Conservation (phyloP, 2,888 invertebrate genomes). For the Zhengitettix transpicula region DNA sequence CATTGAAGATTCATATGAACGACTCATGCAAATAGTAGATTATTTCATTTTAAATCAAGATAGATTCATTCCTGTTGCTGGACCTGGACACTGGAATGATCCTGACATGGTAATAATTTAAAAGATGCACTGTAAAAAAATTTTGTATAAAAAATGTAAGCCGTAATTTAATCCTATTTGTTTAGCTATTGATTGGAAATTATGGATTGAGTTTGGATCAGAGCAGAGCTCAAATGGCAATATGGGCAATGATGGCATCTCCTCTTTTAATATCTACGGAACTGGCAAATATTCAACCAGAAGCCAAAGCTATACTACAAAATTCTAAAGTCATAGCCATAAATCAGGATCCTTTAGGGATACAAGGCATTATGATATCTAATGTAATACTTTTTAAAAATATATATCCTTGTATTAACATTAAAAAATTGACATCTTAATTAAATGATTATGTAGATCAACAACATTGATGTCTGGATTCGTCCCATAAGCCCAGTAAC, state of each 20-base stretch:
- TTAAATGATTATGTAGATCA: too few species aligned
- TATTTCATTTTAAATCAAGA: slow-evolving; percentile 49
- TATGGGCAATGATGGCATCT: slow-evolving; percentile 52
- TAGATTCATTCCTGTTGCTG: slow-evolving; percentile 36
- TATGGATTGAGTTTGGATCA: slow-evolving; percentile 42
- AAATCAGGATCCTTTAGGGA: slow-evolving; percentile 45
- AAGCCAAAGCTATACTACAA: slow-evolving; percentile 39
- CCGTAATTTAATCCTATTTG: too few species aligned
- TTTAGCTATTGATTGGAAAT: slow-evolving; percentile 39
- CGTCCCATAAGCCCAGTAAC: too few species aligned
- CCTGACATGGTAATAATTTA: slow-evolving; percentile 45
- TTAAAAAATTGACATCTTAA: too few species aligned
- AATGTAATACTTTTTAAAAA: too few species aligned
- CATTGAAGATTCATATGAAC: slow-evolving; percentile 47
- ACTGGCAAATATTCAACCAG: slow-evolving; percentile 34
- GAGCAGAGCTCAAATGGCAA: slow-evolving; percentile 48
- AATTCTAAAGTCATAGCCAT: slow-evolving; percentile 42
- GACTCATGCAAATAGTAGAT: slow-evolving; percentile 36
- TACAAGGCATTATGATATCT: slow-evolving; percentile 29
- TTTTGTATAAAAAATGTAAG: too few species aligned
- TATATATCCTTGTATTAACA: too few species aligned
- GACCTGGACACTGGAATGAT: slow-evolving; percentile 58
- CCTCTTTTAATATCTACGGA: slow-evolving; percentile 52
- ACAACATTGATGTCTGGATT: too few species aligned
- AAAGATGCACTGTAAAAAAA: too few species aligned